Evolutionary conservation across 2,113 vertebrate species (phyloP).

Genomic region (Scopus umbretta): DNA sequence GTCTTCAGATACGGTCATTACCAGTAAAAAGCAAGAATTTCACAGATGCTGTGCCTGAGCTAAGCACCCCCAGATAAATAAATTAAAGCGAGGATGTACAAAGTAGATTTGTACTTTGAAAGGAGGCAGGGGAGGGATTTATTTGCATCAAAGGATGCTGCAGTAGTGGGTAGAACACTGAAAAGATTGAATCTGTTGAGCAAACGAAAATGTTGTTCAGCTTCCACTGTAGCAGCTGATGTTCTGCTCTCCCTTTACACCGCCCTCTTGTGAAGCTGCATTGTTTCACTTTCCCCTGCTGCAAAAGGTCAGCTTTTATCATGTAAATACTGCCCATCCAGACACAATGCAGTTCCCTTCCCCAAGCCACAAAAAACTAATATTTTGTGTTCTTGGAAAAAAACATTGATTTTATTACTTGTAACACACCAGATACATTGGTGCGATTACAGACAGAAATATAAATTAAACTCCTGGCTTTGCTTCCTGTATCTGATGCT

Average conservation of each 20-base stretch:
- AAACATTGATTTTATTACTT: neutral
- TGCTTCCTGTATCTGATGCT: neutral
- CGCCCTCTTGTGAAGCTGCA: neutral
- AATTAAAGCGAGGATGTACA: slow-evolving; percentile 5
- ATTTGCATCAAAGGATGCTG: slow-evolving; percentile 47
- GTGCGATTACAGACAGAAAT: neutral
- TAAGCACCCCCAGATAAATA: slow-evolving; percentile 6
- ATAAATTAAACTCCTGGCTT: neutral
- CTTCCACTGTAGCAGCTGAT: slow-evolving; percentile 12
- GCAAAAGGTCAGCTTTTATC: neutral
- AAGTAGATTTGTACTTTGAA: slow-evolving; percentile 50
- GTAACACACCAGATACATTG: neutral
- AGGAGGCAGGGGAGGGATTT: slow-evolving; percentile 47
- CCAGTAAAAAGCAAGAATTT: slow-evolving; percentile 2
- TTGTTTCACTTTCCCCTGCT: neutral
- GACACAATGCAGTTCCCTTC: neutral
- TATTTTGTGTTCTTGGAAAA: neutral
- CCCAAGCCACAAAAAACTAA: neutral
- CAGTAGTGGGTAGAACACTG: slow-evolving; percentile 25
- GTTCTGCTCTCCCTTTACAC: neutral
- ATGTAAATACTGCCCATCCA: neutral
- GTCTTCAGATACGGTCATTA: neutral
- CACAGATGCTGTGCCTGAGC: slow-evolving; percentile 22
- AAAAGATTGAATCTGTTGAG: slow-evolving; percentile 47
- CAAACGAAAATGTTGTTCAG: slow-evolving; percentile 34